A percentile compares a stretch with the other conserved stretches of the same genome.
phyloP scores from a whole-genome alignment of 2,888 invertebrate species.

The Lampropteryx suffumata region DNA sequence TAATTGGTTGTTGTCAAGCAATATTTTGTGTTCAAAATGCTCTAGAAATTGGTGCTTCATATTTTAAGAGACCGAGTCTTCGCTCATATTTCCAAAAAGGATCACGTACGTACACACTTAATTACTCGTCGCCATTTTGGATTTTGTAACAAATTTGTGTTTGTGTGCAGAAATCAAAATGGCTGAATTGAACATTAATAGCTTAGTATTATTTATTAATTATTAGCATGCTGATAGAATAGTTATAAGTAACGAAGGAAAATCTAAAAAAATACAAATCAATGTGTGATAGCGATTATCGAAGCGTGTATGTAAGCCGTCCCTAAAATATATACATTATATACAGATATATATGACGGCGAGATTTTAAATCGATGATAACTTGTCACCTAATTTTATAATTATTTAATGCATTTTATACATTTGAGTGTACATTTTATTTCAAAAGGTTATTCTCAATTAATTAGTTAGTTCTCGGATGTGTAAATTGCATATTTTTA shows the following conservation, averaged over 20 bases:
- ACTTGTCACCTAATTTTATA: slow-evolving; percentile 23
- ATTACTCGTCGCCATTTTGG: slow-evolving; percentile 55
- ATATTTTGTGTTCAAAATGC: background rate
- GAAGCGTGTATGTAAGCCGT: slow-evolving; percentile 62
- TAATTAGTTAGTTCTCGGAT: slow-evolving; percentile 22
- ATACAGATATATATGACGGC: slow-evolving; percentile 21
- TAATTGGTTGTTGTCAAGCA: background rate
- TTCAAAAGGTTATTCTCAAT: slow-evolving; percentile 3
- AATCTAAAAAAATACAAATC: slow-evolving; percentile 54
- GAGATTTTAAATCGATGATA: slow-evolving; percentile 40
- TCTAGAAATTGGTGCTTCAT: slow-evolving; percentile 9
- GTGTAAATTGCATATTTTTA: slow-evolving; percentile 32
- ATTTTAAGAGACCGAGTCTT: slow-evolving; percentile 27
- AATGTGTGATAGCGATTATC: slow-evolving; percentile 58
- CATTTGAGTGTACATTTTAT: slow-evolving; percentile 15
- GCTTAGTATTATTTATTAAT: slow-evolving; percentile 78
- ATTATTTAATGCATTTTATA: slow-evolving; percentile 24
- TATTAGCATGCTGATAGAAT: slow-evolving; percentile 75
- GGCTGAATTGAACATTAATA: slow-evolving; percentile 42
- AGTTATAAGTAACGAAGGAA: slow-evolving; percentile 48
- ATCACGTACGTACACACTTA: slow-evolving; percentile 59
- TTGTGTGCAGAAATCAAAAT: slow-evolving; percentile 23
- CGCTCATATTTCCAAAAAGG: slow-evolving; percentile 48
- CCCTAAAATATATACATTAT: slow-evolving; percentile 40
- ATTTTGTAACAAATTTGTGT: slow-evolving; percentile 41